phyloP scores from a whole-genome alignment of 1,140 invertebrate genomes.

The Asobara japonica region DNA sequence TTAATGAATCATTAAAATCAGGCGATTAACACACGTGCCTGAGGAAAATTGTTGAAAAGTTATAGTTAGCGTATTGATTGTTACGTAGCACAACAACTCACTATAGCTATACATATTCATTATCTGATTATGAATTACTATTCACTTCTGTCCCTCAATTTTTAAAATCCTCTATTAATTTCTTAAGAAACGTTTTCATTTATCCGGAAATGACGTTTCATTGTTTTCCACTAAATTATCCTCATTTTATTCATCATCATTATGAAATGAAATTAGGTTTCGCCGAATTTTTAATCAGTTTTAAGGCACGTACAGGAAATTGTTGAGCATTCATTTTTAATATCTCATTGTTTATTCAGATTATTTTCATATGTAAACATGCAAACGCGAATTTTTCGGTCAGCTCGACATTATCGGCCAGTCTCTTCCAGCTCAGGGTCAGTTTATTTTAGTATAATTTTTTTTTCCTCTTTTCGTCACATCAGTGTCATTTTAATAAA shows the following conservation, averaged over 20 bases:
- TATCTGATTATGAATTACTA: neutral
- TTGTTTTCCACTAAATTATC: neutral
- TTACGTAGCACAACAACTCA: neutral
- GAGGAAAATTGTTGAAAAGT: neutral
- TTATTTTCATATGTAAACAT: neutral
- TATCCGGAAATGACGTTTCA: neutral
- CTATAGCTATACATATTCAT: neutral
- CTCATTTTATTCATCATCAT: neutral
- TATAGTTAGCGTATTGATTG: constrained; percentile 5
- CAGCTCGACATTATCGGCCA: constrained; percentile 26
- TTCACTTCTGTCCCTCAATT: neutral
- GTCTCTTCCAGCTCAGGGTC: neutral
- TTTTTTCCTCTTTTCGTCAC: constrained; percentile 21
- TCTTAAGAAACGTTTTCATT: too few species aligned
- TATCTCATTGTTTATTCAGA: neutral
- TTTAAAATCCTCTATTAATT: neutral
- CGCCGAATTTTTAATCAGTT: neutral
- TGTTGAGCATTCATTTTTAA: neutral
- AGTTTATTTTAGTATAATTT: constrained; percentile 20
- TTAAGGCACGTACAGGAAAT: neutral
- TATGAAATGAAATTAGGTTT: neutral
- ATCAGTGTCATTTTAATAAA: neutral
- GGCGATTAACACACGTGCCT: neutral
- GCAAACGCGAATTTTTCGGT: neutral
- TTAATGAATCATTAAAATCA: neutral